Base-by-base conservation (phyloP, 1,140 invertebrate species). In the Calliphora vicina region DNA sequence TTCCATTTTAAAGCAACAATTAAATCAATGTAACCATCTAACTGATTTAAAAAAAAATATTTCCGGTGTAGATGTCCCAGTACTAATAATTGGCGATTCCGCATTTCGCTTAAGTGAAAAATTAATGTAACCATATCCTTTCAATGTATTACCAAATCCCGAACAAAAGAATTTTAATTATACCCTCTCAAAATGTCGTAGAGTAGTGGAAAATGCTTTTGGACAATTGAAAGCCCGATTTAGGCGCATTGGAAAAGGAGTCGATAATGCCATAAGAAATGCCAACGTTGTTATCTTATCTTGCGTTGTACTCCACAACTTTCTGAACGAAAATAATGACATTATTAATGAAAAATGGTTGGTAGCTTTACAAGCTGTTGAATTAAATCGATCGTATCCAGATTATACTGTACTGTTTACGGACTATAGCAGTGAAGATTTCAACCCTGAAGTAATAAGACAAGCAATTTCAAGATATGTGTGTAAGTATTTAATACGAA, bases 231-330 rank as follows among this genome's bases (percentile, higher is more conserved):
- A 82, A 45, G 57, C 78, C 2, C 43, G 83, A 43, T 84, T 84
- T 76, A 15, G 61, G 27, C n/a, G 71, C 9, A 82, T 84, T 29
- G 83, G 83, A 15, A 81, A 73, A 73, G 83, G 80, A 0, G 35
- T 71, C 4, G 42, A 81, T 13, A 81, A 81, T 50, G 80, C 42
- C 15, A 57, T 81, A 57, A 81, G 25, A 61, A 81, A 81, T 81
- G 80, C 78, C n/a, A 80, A 80, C 20, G 43, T 26, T 50, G 25
- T 72, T 23, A 84, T 84, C n/a, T 72, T 61, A 73, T 35, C 27
- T 29, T 84, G 80, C 43, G 72, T 80, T 76, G 83, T 82, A 23
- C 45, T 84, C 26, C 83, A 84, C 43, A 83, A 81, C 17, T 83
- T 83, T 35, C 61, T 83, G 8, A 80, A 20, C n/a, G 57, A 83